Evolutionary conservation across 2,888 invertebrate genomes (phyloP), one percentile per base, ranked within the genome.

Genomic region (Dusona sp.): DNA sequence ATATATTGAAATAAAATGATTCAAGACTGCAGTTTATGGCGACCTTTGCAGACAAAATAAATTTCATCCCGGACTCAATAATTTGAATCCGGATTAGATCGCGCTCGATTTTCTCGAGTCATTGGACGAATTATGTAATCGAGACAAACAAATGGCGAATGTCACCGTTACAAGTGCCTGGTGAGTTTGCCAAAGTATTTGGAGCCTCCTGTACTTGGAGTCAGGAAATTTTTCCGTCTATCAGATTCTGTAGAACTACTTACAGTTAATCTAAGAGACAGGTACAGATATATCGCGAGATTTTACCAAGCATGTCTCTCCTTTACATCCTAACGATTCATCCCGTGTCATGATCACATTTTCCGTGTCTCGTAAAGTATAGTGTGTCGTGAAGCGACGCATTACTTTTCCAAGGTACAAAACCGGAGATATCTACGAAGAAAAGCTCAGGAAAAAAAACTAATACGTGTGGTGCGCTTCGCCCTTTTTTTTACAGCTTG

Each of bases 281-380:
- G 33, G 67, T 19, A 42, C 13, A 54, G 51, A 13, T 75, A 33
- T 3, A 29, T 42, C 65, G 33, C 57, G 33, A 73, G 57, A 79
- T 85, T 84, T 82, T 67, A 48, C 65, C 82, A 65, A 82, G 83
- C 75, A 75, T 38, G 75, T 81, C 77, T 86, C 61, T 84, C 83
- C 83, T 79, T 83, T 83, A 83, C 78, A 42, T 19, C 48, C 75
- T 70, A n/a, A 70, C 61, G 72, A 83, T 87, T 85, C 85, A 77
- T 85, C 64, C 45, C 64, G 67, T 68, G 73, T 78, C 80, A 68
- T 72, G 19, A 84, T 73, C 73, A 67, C 79, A 73, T 74, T 73
- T 79, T 36, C 38, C 78, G 54, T 42, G 29, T 38, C 38, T 57
- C 38, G 33, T 51, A 42, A 57, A 79, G 48, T 65, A 45, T 22